Evolutionary conservation across 2,797 vertebrate species (phyloP).

Genomic region (Microctenopoma steveboyesi): DNA sequence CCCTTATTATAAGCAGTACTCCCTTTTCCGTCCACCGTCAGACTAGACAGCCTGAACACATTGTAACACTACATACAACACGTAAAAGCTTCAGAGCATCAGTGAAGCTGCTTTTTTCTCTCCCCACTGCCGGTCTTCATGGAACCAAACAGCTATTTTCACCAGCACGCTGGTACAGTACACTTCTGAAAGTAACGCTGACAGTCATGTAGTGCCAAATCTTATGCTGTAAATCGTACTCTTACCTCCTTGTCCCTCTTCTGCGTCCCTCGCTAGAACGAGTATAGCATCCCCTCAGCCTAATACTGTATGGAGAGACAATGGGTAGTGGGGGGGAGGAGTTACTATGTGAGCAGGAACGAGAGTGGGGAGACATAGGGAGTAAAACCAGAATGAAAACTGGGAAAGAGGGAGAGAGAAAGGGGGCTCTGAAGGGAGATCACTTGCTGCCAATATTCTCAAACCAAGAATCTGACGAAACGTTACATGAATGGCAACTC

Average conservation of each 20-base stretch:
- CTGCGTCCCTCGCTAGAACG: conserved; percentile 67
- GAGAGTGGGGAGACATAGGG: conserved; percentile 58
- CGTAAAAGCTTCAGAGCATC: conserved; percentile 54
- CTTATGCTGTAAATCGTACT: conserved; percentile 65
- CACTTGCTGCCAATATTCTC: conserved; percentile 68
- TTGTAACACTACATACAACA: conserved; percentile 50
- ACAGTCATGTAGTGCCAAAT: conserved; percentile 38
- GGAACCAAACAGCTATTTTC: conserved; percentile 45
- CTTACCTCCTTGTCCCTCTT: conserved; percentile 75
- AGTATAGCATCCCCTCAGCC: conserved; percentile 77
- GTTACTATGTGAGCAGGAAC: conserved; percentile 76
- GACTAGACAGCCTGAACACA: conserved; percentile 47
- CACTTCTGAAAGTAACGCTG: conserved; percentile 49
- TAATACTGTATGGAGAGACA: conserved; percentile 82
- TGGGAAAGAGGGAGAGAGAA: conserved; percentile 41
- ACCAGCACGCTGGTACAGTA: neutral
- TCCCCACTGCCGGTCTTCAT: conserved; percentile 40
- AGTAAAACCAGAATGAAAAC: conserved; percentile 77
- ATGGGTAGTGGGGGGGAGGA: conserved; percentile 78
- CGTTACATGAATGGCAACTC: conserved; percentile 78
- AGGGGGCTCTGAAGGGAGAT: conserved; percentile 61
- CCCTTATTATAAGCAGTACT: conserved; percentile 15
- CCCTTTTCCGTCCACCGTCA: conserved; percentile 29
- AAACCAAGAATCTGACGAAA: conserved; percentile 72
- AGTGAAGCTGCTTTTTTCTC: conserved; percentile 33